Evolutionary conservation across 2,113 vertebrate species (phyloP).

Genomic region (Oreochromis aureus): DNA sequence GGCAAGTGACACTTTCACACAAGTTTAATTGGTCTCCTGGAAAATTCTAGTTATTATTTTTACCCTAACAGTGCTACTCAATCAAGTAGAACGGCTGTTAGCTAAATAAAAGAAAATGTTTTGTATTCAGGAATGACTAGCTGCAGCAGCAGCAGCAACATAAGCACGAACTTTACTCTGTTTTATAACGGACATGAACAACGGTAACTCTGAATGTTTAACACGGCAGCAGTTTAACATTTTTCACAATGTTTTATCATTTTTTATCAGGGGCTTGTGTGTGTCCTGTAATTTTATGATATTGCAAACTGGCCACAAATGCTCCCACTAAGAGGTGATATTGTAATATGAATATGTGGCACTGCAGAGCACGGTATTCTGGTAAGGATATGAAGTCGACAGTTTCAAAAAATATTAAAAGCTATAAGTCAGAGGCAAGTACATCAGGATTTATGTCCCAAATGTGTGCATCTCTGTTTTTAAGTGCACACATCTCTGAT

Average conservation of each 20-base stretch:
- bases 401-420: slow-evolving; percentile 19
- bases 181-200: background rate
- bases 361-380: background rate
- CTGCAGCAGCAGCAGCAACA: background rate
- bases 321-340: background rate
- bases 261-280: background rate
- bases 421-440: background rate
- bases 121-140: slow-evolving; percentile 6
- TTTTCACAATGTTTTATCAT: background rate
- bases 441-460: slow-evolving; percentile 7
- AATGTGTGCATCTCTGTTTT: background rate
- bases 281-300: background rate
- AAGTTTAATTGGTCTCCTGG: slow-evolving; percentile 58
- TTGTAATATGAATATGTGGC: background rate
- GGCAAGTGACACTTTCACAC: slow-evolving; percentile 20
- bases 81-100: background rate
- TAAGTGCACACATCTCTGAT: background rate
- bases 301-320: background rate
- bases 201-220: background rate
- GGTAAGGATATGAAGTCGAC: background rate
- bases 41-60: slow-evolving; percentile 1
- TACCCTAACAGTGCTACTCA: background rate
- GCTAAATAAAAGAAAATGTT: background rate
- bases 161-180: background rate
- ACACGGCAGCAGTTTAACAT: background rate